Conservation (phyloP, 2,797 vertebrate species). For the Notamacropus eugenii region DNA sequence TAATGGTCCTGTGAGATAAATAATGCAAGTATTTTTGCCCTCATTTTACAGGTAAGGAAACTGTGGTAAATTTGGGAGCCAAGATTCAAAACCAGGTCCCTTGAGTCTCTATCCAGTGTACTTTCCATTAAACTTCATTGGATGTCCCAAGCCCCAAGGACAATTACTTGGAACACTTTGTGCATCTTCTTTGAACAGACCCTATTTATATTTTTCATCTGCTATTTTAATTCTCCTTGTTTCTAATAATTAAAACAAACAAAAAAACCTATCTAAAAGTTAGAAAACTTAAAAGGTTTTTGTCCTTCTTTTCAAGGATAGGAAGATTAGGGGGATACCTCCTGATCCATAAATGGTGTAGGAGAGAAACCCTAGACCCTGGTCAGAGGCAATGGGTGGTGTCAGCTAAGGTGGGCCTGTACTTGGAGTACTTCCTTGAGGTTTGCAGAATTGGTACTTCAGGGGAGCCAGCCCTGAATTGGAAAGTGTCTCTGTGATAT, state of each 20-base stretch:
- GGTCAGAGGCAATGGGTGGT: constrained; percentile 22
- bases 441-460: neutral
- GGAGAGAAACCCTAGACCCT: constrained; percentile 5
- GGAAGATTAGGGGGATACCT: neutral
- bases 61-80: neutral
- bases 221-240: constrained; percentile 37
- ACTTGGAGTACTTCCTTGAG: constrained; percentile 9
- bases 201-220: constrained; percentile 24
- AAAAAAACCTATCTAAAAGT: constrained; percentile 14
- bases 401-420: neutral
- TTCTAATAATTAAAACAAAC: constrained; percentile 5
- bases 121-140: neutral
- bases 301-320: constrained; percentile 21
- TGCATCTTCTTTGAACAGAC: constrained; percentile 26
- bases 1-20: neutral
- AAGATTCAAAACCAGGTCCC: neutral
- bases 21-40: neutral
- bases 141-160: neutral
- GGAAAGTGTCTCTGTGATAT: neutral
- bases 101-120: neutral
- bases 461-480: neutral
- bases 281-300: constrained; percentile 1
- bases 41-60: neutral
- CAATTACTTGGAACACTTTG: neutral
- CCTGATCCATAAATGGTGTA: constrained; percentile 7